A percentile compares a stretch with the other conserved stretches of the same genome.
phyloP scores from a whole-genome alignment of 2,888 invertebrate genomes.

The Entomobrya multifasciata region DNA sequence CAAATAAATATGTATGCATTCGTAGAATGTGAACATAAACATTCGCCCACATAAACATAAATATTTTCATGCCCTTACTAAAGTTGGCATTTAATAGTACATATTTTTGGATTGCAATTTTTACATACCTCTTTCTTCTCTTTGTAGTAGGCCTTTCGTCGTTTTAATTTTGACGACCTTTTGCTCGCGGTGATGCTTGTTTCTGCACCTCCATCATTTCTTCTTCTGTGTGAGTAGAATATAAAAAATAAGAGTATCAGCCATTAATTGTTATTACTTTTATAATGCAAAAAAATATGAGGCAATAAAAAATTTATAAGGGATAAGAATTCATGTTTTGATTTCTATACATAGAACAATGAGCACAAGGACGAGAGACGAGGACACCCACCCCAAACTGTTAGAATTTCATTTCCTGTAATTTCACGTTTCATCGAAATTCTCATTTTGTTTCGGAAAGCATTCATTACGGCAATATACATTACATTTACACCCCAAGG shows the following conservation, averaged over 20 bases:
- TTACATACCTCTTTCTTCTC: slow-evolving; percentile 77
- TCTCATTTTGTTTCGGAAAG: neutral
- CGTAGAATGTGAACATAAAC: neutral
- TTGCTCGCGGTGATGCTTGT: slow-evolving; percentile 75
- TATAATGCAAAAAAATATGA: neutral
- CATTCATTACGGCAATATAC: too few species aligned
- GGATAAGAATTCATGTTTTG: neutral
- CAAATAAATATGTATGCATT: neutral
- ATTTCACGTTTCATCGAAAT: neutral
- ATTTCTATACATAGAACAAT: neutral
- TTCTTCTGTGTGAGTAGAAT: slow-evolving; percentile 55
- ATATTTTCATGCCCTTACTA: too few species aligned
- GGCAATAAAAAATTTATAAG: too few species aligned
- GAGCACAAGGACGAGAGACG: neutral
- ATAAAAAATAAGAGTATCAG: slow-evolving; percentile 4
- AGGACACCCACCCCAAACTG: too few species aligned
- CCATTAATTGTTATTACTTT: neutral
- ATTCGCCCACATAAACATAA: too few species aligned
- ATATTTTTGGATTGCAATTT: neutral
- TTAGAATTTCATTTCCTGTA: too few species aligned
- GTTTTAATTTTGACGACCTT: slow-evolving; percentile 78
- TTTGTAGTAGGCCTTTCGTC: slow-evolving; percentile 79
- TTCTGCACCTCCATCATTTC: slow-evolving; percentile 71
- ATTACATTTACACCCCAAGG: too few species aligned
- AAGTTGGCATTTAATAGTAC: too few species aligned